Percentiles rank a stretch among this genome's conserved stretches.
These are phyloP conservation scores for Actinemys pallida DNA, from an alignment of 2,113 vertebrate species.

Conservation along the genomic window DNA sequence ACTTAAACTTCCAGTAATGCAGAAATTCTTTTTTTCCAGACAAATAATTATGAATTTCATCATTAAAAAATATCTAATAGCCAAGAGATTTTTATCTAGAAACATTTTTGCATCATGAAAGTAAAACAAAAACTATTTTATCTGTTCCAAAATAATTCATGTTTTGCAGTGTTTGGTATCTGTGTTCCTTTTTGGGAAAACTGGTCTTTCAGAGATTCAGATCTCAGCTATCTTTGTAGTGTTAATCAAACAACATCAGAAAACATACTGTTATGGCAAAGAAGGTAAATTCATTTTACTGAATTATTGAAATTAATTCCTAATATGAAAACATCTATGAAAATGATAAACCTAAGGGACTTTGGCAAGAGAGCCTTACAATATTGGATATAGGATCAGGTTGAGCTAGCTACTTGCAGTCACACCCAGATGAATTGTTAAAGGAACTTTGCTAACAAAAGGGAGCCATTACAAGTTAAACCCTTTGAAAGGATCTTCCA, in stretches of 20 bases:
- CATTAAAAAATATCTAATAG: neutral
- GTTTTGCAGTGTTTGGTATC: neutral
- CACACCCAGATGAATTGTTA: neutral
- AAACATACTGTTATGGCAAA: neutral
- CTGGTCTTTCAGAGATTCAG: neutral
- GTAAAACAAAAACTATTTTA: neutral
- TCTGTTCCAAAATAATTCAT: neutral
- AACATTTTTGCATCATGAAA: neutral
- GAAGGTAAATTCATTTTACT: neutral
- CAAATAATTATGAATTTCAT: neutral
- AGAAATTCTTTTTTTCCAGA: neutral
- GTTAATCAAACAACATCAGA: neutral
- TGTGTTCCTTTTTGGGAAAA: neutral
- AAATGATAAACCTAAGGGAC: neutral
- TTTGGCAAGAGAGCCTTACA: neutral
- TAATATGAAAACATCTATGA: neutral
- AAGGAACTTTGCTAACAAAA: neutral
- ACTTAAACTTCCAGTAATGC: neutral
- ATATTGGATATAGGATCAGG: neutral
- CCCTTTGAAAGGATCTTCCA: neutral
- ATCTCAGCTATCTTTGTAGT: too few relatives aligned
- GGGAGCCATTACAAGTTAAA: too few relatives aligned
- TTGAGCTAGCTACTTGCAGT: neutral
- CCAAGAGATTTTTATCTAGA: neutral
- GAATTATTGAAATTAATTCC: neutral